Evolutionary conservation across 1,140 invertebrate species (phyloP), one percentile per base, ranked within the genome.

Genomic region (Agraylea sexmaculata): DNA sequence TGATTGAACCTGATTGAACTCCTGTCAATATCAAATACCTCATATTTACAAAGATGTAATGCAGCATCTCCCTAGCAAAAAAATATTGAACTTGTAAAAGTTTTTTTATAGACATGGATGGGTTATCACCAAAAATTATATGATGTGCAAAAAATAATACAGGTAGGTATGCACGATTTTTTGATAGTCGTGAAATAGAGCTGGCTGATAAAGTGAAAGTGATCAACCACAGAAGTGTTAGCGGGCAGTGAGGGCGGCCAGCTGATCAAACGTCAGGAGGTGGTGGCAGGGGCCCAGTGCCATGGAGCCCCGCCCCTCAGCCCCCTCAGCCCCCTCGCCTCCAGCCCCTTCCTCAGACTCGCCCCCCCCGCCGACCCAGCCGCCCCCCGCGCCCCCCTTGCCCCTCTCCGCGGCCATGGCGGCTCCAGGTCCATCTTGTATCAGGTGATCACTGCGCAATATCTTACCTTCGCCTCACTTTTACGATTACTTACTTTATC

Each of bases 381-480:
- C 30, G 40, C 53, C 46, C 52, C 51, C 49, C 52, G 41, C 40
- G 3, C 20, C 15, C 46, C 58, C 39, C 35, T 50, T 28, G 46
- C 42, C 31, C 46, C 42, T 35, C 53, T 52, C 37, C 58, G 58
- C 46, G 51, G 58, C 37, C 58, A 55, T 38, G 64, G 65, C 54
- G 56, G 57, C 25, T 53, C 45, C 50, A 63, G 62, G 59, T 55
- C 62, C 52, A 57, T 59, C 52, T 62, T 59, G 38, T 64, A 66
- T 61, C 64, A 67, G 51, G 58, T 62, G 52, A 62, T 63, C 47
- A 62, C 65, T 40, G 65, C 66, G 50, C 64, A 63, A 42, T 61
- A 60, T 43, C 55, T 68, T 49, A 66, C 62, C 63, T 66, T 56
- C 19, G 15, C 28, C 10, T 32, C 13, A 17, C 12, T 13, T 27